A percentile compares a stretch with the other conserved stretches of the same genome.
These are phyloP conservation scores for Trachelus iudaicus DNA, from an alignment of 2,888 invertebrate genomes.

Conservation along the genomic window DNA sequence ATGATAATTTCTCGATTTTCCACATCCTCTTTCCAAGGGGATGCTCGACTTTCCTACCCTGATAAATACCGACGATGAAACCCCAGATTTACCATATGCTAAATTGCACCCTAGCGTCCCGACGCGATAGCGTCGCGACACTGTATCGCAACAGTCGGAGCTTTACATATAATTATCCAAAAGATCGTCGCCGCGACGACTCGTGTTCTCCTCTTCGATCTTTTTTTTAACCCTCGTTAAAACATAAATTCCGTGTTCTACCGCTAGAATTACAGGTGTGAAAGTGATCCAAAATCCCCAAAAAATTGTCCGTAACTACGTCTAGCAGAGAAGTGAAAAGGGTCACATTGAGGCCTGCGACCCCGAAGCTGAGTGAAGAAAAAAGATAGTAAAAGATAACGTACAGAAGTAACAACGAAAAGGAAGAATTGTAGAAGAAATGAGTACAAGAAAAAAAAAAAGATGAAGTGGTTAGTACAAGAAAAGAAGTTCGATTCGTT, in stretches of 20 bases:
- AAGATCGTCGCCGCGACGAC: neutral
- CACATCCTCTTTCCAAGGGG: neutral
- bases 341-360: neutral
- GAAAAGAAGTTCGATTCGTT: conserved; percentile 14
- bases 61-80: neutral
- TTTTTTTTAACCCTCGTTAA: neutral
- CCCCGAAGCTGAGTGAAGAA: neutral
- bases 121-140: neutral
- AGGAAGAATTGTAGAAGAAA: neutral
- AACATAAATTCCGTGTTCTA: neutral
- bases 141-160: neutral
- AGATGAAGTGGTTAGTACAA: neutral
- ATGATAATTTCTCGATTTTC: neutral
- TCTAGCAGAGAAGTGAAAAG: neutral
- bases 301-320: neutral
- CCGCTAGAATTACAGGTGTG: neutral
- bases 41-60: neutral
- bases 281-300: neutral
- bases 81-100: neutral
- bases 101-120: neutral
- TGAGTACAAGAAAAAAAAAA: neutral
- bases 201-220: neutral
- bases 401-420: neutral
- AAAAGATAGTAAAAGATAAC: neutral
- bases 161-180: neutral